Evolutionary conservation across 1,140 invertebrate genomes (phyloP).

Genomic region (Drosophila athabasca): DNA sequence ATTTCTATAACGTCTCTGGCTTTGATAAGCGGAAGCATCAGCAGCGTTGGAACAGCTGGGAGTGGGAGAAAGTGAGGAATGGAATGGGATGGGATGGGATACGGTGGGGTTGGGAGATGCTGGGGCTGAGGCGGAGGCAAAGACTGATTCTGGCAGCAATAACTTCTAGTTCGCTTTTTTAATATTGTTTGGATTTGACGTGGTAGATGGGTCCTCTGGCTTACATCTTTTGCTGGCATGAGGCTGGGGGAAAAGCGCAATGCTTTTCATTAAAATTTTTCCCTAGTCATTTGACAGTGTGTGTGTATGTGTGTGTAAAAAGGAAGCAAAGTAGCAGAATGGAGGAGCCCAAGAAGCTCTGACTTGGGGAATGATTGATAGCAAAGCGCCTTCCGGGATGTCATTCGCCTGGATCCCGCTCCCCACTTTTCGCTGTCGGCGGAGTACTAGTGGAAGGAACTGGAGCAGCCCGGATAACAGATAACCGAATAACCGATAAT

Average conservation of each 20-base stretch:
- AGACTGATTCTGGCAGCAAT: conserved; percentile 39
- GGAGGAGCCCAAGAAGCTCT: background rate
- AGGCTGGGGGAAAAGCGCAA: conserved; percentile 1
- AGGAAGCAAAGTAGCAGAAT: background rate
- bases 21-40: conserved; percentile 25
- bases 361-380: conserved; percentile 46
- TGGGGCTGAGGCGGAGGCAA: background rate
- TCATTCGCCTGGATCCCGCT: conserved; percentile 23
- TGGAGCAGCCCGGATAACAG: background rate
- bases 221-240: background rate
- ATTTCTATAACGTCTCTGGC: conserved; percentile 72
- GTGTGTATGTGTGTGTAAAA: background rate
- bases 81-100: background rate
- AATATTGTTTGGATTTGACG: conserved; percentile 70
- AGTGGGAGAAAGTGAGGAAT: conserved; percentile 1
- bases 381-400: conserved; percentile 15
- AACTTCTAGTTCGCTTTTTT: conserved; percentile 75
- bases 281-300: conserved; percentile 66
- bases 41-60: background rate
- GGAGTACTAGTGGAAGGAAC: background rate
- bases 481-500: background rate
- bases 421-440: background rate
- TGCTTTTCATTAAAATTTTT: conserved; percentile 74
- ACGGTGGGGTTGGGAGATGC: background rate
- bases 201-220: background rate